Percentiles rank a stretch among this genome's conserved stretches.
phyloP scores from a whole-genome alignment of 2,113 vertebrate species.

The Chascanopsetta lugubris region DNA sequence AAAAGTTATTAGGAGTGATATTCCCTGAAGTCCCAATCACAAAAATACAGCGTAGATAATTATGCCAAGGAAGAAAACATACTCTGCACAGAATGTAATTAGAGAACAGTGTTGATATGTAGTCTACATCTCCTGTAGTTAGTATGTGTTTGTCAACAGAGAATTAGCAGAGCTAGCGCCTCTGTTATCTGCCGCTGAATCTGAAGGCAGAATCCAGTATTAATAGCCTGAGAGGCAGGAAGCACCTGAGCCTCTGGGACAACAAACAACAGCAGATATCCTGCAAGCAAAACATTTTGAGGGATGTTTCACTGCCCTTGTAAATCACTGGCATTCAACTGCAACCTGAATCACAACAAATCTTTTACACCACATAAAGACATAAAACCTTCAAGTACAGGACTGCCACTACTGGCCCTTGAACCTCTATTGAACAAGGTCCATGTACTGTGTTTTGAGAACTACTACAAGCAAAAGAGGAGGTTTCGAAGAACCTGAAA shows the following conservation, averaged over 20 bases:
- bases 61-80: slow-evolving; percentile 3
- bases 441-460: not conserved
- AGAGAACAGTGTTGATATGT: slow-evolving; percentile 49
- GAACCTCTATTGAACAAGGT: not conserved
- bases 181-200: slow-evolving; percentile 56
- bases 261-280: slow-evolving; percentile 29
- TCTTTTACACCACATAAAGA: slow-evolving; percentile 2
- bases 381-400: not conserved
- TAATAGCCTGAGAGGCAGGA: slow-evolving; percentile 42
- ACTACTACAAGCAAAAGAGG: not conserved
- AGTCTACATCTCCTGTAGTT: slow-evolving; percentile 50
- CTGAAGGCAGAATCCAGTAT: slow-evolving; percentile 49
- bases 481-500: not conserved
- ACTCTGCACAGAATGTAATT: slow-evolving; percentile 17
- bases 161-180: slow-evolving; percentile 63
- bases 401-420: not conserved
- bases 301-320: not conserved
- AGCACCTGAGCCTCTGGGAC: slow-evolving; percentile 46
- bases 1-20: not conserved
- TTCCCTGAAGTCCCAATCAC: slow-evolving; percentile 6
- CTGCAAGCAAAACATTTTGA: slow-evolving; percentile 17
- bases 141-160: slow-evolving; percentile 57
- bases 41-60: slow-evolving; percentile 18
- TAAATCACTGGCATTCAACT: not conserved
- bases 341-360: slow-evolving; percentile 4